Base-by-base conservation (phyloP, 2,888 invertebrate genomes). In the Melanotus villosus region DNA sequence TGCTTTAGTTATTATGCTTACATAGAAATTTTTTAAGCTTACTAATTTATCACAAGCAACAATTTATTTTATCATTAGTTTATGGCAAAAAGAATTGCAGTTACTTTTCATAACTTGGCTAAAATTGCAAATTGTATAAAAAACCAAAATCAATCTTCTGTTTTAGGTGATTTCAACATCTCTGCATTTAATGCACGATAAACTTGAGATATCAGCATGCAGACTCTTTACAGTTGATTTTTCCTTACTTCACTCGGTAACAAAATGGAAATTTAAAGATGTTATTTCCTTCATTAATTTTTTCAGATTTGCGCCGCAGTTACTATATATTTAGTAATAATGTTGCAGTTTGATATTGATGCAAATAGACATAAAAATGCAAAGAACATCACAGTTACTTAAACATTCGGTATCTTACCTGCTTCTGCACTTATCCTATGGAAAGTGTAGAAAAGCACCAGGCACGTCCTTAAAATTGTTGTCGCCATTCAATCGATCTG, bases 241-340 rank as follows among this genome's bases (percentile, higher is more conserved):
- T 56, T 68, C 73, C 5, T 70, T 78, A 10, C 56, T 78, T 10
- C 78, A 78, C 70, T 77, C 78, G 50, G 79, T 79, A 73, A 73
- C 1, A 2, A 7, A 41, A 23, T 9, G 14, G 6, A 38, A 12
- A 62, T 2, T 65, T 58, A 19, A 10, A 41, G 16, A 6, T 12
- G 9, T 5, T 23, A 23, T 18, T 41, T 52, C 1, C 64, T 21
- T 18, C 2, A 30, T 63, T 7, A 6, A 59, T 16, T 41, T 76
- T 76, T 32, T 57, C n/a, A 78, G 77, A 74, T 75, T 26, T 72
- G 66, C 47, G 75, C 74, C 10, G 69, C 77, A 18, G 63, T 73
- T 6, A 76, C 76, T 14, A 75, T 77, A 3, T 78, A 78, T 38
- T 64, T 78, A 12, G 73, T 78, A n/a, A 76, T 78, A 5, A 73